Base-by-base conservation (phyloP, 2,113 vertebrate species). In the Desmodus rotundus region DNA sequence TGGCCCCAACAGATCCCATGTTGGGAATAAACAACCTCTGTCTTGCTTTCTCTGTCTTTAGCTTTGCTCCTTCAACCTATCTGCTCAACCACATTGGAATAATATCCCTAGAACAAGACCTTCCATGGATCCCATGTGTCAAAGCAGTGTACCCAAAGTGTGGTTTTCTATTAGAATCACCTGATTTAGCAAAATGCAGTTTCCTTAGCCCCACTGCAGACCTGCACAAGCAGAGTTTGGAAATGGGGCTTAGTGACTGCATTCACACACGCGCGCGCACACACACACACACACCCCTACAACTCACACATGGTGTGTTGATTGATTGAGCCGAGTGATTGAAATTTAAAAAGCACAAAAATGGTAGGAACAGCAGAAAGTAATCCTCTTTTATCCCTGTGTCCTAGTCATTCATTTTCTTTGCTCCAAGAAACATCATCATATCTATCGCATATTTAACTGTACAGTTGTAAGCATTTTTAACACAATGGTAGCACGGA, bases 121-220 rank as follows among this genome's bases (percentile, higher is more conserved):
- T 31, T 85, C 33, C 4, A 0, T 5, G 36, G 19, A 16, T 31
- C 14, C 54, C 7, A 16, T 1, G 31, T 16, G 13, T 45, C 72
- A 65, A 10, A 50, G 11, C 2, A 0, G 8, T 10, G 16, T 7
- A 13, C 5, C 41, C n/a, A 0, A 31, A 47, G 38, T 5, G 13
- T 26, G 43, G 41, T 33, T 91, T 72, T 22, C n/a, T 47, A 43
- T 91, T 47, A 26, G 56, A 43, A 14, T 54, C n/a, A 24, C 11
- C 3, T 17, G 61, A 31, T 26, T 70, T 5, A 33, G 41, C 6
- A 31, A 78, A 50, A 73, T 22, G 33, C 19, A 52, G 31, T 74
- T 84, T 63, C 19, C 33, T 70, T 13, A 22, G 38, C 12, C 14
- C 13, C 0, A 0, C 8, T 47, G 9, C 17, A 17, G 54, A 14